A percentile compares a stretch with the other conserved stretches of the same genome.
These are phyloP conservation scores for Apaloderma vittatum DNA, from an alignment of 2,113 vertebrate genomes.

Conservation along the genomic window DNA sequence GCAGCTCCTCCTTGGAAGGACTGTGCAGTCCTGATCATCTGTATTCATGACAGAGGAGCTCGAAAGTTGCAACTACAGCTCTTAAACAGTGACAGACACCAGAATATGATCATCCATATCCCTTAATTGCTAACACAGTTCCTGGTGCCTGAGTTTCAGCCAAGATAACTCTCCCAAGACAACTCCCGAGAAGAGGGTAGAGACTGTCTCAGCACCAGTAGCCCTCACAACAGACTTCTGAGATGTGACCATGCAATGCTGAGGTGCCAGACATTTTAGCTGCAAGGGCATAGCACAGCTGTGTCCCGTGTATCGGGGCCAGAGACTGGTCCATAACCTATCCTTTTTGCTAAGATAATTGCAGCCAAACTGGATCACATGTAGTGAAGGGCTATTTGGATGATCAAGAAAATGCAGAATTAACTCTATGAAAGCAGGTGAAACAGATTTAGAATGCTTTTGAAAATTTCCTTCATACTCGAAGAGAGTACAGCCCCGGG, in stretches of 20 bases:
- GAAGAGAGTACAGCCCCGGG: background rate
- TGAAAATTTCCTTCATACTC: background rate
- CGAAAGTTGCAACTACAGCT: background rate
- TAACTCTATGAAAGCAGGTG: background rate
- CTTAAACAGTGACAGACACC: background rate
- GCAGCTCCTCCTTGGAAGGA: background rate
- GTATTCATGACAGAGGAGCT: background rate
- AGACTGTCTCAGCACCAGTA: background rate
- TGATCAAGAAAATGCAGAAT: background rate
- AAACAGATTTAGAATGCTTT: background rate
- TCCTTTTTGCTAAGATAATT: background rate
- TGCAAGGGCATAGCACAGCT: background rate
- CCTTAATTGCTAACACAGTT: background rate
- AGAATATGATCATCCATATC: background rate
- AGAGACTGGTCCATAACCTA: background rate
- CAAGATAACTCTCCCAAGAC: background rate
- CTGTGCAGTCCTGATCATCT: background rate
- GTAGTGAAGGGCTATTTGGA: background rate
- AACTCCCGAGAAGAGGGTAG: background rate
- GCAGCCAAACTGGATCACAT: background rate
- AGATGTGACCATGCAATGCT: background rate
- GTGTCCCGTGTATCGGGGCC: background rate
- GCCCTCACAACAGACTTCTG: background rate
- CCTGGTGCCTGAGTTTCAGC: background rate
- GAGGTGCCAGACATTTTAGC: background rate